These are phyloP conservation scores for Polymixis lichenea DNA, from an alignment of 2,888 invertebrate genomes.

Conservation along the genomic window DNA sequence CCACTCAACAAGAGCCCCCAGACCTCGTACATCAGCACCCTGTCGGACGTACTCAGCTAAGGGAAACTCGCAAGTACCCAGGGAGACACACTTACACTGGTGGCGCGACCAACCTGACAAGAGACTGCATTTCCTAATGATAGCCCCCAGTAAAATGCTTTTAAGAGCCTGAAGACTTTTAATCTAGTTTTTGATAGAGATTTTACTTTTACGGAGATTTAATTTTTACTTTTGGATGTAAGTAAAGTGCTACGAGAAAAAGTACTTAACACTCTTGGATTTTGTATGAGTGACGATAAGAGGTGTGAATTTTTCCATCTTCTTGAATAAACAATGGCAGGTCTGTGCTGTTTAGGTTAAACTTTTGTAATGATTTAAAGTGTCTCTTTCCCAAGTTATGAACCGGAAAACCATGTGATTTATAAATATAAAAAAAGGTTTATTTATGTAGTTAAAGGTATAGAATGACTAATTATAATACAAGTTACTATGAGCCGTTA, in stretches of 20 bases:
- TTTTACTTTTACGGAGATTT: slow-evolving; percentile 31
- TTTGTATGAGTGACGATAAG: slow-evolving; percentile 8
- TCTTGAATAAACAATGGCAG: slow-evolving; percentile 30
- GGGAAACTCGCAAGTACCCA: slow-evolving; percentile 31
- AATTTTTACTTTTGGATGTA: slow-evolving; percentile 13
- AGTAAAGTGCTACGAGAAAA: slow-evolving; percentile 37
- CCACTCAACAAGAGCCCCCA: slow-evolving; percentile 65
- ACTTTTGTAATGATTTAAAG: slow-evolving; percentile 2
- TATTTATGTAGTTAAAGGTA: not conserved
- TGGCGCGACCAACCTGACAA: slow-evolving; percentile 50
- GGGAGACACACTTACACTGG: slow-evolving; percentile 49
- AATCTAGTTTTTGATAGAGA: slow-evolving; percentile 40
- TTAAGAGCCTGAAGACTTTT: slow-evolving; percentile 52
- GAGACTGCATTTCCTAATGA: slow-evolving; percentile 69
- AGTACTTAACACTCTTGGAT: slow-evolving; percentile 42
- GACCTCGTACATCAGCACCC: slow-evolving; percentile 53
- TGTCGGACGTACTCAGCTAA: slow-evolving; percentile 22
- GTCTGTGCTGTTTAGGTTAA: slow-evolving; percentile 10
- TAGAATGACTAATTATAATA: slow-evolving; percentile 31
- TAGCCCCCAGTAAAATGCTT: slow-evolving; percentile 61
- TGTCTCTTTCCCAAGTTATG: slow-evolving; percentile 8
- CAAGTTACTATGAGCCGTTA: slow-evolving; percentile 12
- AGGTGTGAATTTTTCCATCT: slow-evolving; percentile 30
- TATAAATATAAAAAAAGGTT: slow-evolving; percentile 13
- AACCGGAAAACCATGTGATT: not conserved